Evolutionary conservation across 2,888 invertebrate species (phyloP).

Genomic region (Drosophila atroscutellata): DNA sequence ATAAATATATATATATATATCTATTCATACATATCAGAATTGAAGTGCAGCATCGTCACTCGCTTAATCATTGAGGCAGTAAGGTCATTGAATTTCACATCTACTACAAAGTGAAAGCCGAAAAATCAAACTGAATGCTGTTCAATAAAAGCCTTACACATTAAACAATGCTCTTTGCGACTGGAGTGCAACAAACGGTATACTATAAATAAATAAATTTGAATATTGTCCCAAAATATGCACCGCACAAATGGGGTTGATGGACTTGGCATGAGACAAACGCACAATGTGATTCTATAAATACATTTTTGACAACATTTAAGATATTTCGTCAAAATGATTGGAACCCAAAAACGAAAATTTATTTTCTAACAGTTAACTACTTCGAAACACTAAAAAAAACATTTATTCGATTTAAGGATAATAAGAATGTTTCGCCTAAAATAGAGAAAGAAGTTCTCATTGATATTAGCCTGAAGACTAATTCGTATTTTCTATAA

Average conservation of each 20-base stretch:
- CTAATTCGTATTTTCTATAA: background rate
- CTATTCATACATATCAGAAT: conserved; percentile 36
- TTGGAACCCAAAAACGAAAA: background rate
- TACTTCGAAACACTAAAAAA: background rate
- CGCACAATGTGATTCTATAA: background rate
- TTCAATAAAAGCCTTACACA: conserved; percentile 7
- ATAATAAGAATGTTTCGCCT: background rate
- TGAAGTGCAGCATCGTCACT: conserved; percentile 30
- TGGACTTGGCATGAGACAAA: background rate
- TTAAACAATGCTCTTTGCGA: conserved; percentile 1
- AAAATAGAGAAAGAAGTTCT: background rate
- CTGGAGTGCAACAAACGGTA: conserved; percentile 21
- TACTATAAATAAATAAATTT: background rate
- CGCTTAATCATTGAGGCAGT: conserved; percentile 34
- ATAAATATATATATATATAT: background rate
- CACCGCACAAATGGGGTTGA: background rate
- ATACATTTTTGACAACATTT: background rate
- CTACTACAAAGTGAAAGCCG: conserved; percentile 32
- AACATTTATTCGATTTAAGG: background rate
- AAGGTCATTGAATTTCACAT: conserved; percentile 56
- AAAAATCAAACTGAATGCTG: conserved; percentile 23
- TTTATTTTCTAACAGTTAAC: background rate
- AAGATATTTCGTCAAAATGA: background rate
- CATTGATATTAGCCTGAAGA: background rate
- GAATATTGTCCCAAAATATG: background rate